A percentile compares a stretch with the other conserved stretches of the same genome.
phyloP scores from a whole-genome alignment of 1,140 invertebrate genomes.

The Apis laboriosa region DNA sequence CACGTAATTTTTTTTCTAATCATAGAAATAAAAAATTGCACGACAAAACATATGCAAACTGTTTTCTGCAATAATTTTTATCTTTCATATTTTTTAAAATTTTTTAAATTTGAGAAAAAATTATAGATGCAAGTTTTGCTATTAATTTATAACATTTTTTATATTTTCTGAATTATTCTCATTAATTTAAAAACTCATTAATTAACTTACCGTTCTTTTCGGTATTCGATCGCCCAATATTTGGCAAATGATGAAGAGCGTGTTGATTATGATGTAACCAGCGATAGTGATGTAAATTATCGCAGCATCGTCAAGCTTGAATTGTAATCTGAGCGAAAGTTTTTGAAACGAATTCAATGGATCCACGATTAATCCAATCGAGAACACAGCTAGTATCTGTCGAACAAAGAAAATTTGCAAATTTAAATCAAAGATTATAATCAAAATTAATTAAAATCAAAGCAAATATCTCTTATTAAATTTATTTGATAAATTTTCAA shows the following conservation, averaged over 20 bases:
- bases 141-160: neutral
- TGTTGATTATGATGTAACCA: constrained; percentile 85
- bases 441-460: too few relatives aligned
- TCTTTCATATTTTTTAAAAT: too few relatives aligned
- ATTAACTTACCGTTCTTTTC: constrained; percentile 81
- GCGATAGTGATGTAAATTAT: constrained; percentile 82
- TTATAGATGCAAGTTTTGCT: neutral
- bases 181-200: neutral
- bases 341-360: constrained; percentile 80
- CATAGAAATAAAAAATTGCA: too few relatives aligned
- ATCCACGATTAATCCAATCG: constrained; percentile 82
- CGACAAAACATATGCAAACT: too few relatives aligned
- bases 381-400: constrained; percentile 80
- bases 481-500: too few relatives aligned
- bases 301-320: constrained; percentile 81
- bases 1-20: constrained; percentile 11
- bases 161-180: neutral
- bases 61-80: too few relatives aligned
- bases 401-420: too few relatives aligned
- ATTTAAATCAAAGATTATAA: neutral
- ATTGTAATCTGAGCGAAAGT: constrained; percentile 73
- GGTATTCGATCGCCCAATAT: constrained; percentile 84
- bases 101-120: too few relatives aligned
- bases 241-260: constrained; percentile 83
- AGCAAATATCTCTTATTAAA: too few relatives aligned